Conservation (phyloP, 2,888 invertebrate genomes). For the Mesorhabditis belari region DNA sequence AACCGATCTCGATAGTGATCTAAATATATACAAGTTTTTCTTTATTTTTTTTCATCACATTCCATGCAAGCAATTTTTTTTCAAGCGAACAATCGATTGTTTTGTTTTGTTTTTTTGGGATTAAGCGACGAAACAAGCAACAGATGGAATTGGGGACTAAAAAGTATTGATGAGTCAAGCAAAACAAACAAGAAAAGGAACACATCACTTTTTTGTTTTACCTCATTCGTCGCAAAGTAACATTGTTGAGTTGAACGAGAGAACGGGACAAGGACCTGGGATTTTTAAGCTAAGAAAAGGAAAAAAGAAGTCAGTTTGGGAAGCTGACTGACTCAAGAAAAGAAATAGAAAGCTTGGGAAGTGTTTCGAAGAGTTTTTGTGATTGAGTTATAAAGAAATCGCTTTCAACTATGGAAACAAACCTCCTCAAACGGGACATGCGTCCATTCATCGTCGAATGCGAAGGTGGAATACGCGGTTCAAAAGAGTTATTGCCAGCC, state of each 20-base stretch:
- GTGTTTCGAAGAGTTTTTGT: not conserved
- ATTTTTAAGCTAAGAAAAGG: no score
- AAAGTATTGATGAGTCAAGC: no score
- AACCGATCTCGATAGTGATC: slow-evolving; percentile 29
- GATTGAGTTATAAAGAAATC: not conserved
- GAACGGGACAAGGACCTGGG: not conserved
- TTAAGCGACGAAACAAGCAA: no score
- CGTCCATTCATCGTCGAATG: slow-evolving; percentile 22
- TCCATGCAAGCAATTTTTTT: no score
- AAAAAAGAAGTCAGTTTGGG: no score
- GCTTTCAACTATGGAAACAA: not conserved
- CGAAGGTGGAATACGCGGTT: not conserved
- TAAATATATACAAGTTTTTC: not conserved
- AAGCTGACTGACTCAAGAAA: no score
- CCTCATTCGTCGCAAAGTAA: not conserved
- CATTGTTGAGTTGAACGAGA: not conserved
- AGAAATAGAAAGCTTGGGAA: not conserved
- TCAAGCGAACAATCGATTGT: no score
- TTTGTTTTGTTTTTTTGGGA: no score
- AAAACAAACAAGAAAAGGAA: no score
- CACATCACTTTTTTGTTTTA: not conserved
- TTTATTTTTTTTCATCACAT: no score
- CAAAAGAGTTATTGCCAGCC: not conserved
- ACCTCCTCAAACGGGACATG: slow-evolving; percentile 24
- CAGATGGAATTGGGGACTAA: no score